phyloP scores from a whole-genome alignment of 2,113 vertebrate species.

The Corvus cornix region DNA sequence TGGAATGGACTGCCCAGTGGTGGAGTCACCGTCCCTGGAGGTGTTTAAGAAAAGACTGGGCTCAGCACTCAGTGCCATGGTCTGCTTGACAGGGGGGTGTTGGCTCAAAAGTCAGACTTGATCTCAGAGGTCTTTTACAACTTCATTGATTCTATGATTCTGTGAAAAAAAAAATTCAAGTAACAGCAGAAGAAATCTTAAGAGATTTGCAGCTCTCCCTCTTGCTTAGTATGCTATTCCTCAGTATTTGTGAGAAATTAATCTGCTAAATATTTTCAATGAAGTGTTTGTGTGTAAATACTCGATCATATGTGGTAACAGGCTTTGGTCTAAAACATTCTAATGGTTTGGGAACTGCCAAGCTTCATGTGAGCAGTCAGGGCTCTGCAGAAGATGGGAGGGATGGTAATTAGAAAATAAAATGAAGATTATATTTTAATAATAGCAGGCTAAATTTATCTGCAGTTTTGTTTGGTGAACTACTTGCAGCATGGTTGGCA shows the following conservation, averaged over 20 bases:
- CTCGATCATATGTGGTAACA: not conserved
- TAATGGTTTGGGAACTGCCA: not conserved
- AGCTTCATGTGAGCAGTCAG: not conserved
- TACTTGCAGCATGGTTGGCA: not conserved
- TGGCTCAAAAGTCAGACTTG: not conserved
- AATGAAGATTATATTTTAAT: not conserved
- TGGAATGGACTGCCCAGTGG: not conserved
- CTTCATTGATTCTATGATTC: rapidly evolving
- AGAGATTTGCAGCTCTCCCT: not conserved
- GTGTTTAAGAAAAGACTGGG: not conserved
- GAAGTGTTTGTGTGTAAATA: not conserved
- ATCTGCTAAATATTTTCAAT: not conserved
- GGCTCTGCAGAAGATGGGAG: not conserved
- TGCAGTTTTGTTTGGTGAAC: not conserved
- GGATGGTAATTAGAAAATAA: not conserved
- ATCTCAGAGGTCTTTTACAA: not conserved
- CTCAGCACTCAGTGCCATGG: not conserved
- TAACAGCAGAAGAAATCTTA: not conserved
- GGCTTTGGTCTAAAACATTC: not conserved
- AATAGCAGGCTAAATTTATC: not conserved
- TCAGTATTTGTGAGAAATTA: not conserved
- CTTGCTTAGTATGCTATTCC: not conserved
- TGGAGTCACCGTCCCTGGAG: not conserved
- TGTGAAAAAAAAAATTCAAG: not conserved
- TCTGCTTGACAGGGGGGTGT: not conserved